Evolutionary conservation across 2,113 vertebrate species (phyloP).

Genomic region (Pelvicachromis taeniatus): DNA sequence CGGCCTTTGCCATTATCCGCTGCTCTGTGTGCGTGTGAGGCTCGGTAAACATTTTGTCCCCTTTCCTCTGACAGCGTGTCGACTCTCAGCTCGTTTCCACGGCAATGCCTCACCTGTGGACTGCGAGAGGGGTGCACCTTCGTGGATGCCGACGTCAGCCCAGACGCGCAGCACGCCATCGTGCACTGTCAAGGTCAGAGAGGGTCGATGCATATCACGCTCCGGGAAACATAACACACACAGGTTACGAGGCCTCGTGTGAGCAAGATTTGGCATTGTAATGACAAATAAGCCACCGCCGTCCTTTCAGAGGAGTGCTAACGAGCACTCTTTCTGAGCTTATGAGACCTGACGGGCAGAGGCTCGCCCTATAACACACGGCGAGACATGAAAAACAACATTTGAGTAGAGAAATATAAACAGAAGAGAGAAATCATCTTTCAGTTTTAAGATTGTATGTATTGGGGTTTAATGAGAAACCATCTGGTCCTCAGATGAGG

Average conservation of each 20-base stretch:
- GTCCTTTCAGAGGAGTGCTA: not conserved
- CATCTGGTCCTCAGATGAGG: not conserved
- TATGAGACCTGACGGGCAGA: not conserved
- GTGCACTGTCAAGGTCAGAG: conserved; percentile 85
- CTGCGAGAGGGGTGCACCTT: conserved; percentile 82
- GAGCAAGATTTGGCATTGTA: not conserved
- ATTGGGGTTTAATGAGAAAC: not conserved
- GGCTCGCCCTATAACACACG: not conserved
- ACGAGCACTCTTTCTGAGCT: not conserved
- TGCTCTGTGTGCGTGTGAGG: not conserved
- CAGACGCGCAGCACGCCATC: conserved; percentile 79
- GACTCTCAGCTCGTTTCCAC: conserved; percentile 80
- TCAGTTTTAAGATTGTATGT: not conserved
- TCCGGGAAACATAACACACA: not conserved
- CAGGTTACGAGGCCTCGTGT: not conserved
- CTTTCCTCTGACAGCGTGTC: conserved; percentile 76
- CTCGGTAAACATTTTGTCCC: not conserved
- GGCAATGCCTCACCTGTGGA: conserved; percentile 86
- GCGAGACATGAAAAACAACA: not conserved
- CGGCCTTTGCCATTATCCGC: not conserved
- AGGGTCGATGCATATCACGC: not conserved
- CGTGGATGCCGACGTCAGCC: conserved; percentile 83
- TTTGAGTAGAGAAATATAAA: not conserved
- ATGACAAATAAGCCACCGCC: not conserved
- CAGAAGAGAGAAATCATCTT: not conserved